These are phyloP conservation scores for Periparus ater DNA, from an alignment of 2,797 vertebrate genomes.

Conservation along the genomic window DNA sequence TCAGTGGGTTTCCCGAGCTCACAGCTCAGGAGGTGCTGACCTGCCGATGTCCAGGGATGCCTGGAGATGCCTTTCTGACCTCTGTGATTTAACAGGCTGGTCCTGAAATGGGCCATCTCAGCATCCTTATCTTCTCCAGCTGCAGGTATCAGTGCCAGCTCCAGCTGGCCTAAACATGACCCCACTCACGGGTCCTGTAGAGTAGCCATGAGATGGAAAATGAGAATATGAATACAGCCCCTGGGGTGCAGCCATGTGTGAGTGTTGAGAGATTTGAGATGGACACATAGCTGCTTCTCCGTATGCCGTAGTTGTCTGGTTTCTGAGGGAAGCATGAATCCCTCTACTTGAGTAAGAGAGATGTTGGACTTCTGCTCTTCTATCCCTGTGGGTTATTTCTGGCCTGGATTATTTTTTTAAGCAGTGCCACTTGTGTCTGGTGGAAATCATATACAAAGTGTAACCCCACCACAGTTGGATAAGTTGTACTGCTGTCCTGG, in stretches of 20 bases:
- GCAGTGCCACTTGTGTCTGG: not conserved
- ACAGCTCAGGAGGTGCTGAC: fast-evolving
- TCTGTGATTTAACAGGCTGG: not conserved
- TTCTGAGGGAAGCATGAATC: not conserved
- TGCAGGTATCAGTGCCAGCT: not conserved
- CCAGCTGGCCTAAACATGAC: not conserved
- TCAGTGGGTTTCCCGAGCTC: fast-evolving
- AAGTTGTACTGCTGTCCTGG: not conserved
- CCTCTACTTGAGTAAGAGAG: not conserved
- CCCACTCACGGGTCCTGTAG: fast-evolving
- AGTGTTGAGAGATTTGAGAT: not conserved
- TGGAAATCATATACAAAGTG: not conserved
- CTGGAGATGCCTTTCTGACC: fast-evolving
- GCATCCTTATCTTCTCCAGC: not conserved
- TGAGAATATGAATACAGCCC: fast-evolving
- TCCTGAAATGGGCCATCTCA: not conserved
- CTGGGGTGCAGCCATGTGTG: fast-evolving
- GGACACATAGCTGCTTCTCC: not conserved
- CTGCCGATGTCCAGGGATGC: fast-evolving
- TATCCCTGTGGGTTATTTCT: not conserved
- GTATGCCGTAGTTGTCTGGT: fast-evolving
- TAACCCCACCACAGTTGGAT: fast-evolving
- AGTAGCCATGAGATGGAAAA: not conserved
- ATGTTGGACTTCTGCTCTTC: not conserved
- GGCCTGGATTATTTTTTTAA: not conserved